These are phyloP conservation scores for Machimus atricapillus DNA, from an alignment of 2,888 invertebrate genomes.

Conservation along the genomic window DNA sequence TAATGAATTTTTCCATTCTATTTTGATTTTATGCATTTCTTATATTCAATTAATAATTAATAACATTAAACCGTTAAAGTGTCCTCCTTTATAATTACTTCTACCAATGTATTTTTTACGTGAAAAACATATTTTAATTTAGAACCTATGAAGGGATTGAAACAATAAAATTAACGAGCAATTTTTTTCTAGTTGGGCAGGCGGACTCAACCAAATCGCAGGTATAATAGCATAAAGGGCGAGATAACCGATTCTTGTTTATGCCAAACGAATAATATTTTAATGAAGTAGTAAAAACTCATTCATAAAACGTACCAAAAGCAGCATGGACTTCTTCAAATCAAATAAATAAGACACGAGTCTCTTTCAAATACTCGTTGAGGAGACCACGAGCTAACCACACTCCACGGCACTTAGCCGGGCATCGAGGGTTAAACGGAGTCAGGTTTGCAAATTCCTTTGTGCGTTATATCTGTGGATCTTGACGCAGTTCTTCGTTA, in stretches of 20 bases:
- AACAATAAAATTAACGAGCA: neutral
- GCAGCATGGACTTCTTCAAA: constrained; percentile 2
- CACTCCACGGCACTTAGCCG: neutral
- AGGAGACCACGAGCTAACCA: constrained; percentile 24
- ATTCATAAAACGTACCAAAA: constrained; percentile 57
- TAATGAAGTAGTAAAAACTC: constrained; percentile 63
- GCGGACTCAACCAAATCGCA: neutral
- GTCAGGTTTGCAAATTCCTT: neutral
- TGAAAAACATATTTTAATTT: neutral
- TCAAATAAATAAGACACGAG: constrained; percentile 36
- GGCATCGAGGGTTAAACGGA: neutral
- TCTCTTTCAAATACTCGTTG: neutral
- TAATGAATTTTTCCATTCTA: too few relatives aligned
- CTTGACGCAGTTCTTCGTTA: neutral
- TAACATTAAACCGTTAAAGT: too few relatives aligned
- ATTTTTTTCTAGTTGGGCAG: neutral
- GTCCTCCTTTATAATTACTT: neutral
- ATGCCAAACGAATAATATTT: constrained; percentile 50
- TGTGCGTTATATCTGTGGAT: neutral
- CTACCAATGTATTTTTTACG: neutral
- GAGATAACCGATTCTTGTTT: constrained; percentile 27
- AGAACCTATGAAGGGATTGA: neutral
- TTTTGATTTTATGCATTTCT: neutral
- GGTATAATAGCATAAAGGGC: neutral
- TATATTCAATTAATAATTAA: neutral